Evolutionary conservation across 1,140 invertebrate genomes (phyloP).

Genomic region (Drosophila ficusphila): DNA sequence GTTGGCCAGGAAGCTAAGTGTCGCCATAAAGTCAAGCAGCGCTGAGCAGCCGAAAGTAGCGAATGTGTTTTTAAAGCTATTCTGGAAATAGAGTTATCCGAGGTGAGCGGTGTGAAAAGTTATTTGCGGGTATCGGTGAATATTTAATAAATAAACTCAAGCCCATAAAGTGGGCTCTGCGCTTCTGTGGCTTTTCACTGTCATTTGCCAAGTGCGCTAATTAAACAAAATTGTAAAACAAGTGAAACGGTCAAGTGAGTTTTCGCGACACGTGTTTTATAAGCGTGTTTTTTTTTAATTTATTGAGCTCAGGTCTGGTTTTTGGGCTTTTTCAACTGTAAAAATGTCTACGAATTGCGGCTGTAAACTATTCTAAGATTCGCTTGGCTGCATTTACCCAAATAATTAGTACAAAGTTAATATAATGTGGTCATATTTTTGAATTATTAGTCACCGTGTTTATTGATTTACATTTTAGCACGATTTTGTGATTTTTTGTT

Average conservation of each 20-base stretch:
- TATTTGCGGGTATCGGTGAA: conserved; percentile 11
- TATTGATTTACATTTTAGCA: conserved; percentile 68
- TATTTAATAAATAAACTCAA: conserved; percentile 13
- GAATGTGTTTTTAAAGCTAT: not conserved
- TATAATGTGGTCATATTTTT: conserved; percentile 6
- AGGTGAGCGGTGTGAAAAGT: conserved; percentile 22
- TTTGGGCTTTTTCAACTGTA: not conserved
- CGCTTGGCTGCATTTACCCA: not conserved
- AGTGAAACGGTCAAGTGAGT: conserved; percentile 15
- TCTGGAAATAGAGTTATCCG: not conserved
- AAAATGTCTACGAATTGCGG: conserved; percentile 4
- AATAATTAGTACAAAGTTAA: conserved; percentile 2
- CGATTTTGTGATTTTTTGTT: conserved; percentile 59
- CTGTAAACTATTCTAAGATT: conserved; percentile 17
- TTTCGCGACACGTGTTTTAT: conserved; percentile 29
- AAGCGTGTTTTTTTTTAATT: conserved; percentile 14
- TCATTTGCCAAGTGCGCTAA: conserved; percentile 58
- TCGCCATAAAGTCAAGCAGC: not conserved
- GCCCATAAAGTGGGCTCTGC: conserved; percentile 31
- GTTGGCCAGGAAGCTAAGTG: conserved; percentile 30
- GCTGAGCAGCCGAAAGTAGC: not conserved
- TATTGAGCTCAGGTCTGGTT: not conserved
- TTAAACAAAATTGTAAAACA: conserved; percentile 42
- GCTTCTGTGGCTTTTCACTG: conserved; percentile 49
- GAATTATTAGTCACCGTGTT: conserved; percentile 37